Conservation (phyloP, 1,140 invertebrate species). For the Reticulitermes speratus region DNA sequence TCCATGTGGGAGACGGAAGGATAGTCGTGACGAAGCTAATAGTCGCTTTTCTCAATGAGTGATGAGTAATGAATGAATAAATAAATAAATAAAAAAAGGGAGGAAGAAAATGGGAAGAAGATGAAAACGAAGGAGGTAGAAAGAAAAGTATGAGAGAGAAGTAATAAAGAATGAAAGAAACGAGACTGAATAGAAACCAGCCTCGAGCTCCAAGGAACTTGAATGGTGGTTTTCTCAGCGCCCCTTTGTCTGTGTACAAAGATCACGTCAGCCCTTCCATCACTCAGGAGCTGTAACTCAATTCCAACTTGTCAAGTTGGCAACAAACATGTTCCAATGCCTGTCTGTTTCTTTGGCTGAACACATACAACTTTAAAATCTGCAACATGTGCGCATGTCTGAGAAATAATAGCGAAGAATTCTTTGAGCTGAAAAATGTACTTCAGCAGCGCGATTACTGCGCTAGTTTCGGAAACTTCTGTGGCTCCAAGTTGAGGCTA, state of each 20-base stretch:
- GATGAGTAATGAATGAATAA: background rate
- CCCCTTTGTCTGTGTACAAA: conserved; percentile 1
- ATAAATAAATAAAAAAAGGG: background rate
- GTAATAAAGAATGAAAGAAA: too few species aligned
- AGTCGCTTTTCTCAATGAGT: too few species aligned
- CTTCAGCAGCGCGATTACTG: too few species aligned
- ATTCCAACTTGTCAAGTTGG: conserved; percentile 15
- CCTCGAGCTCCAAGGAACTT: too few species aligned
- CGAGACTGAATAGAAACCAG: too few species aligned
- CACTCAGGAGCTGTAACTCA: conserved; percentile 1
- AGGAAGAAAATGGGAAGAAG: background rate
- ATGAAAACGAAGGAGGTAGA: background rate
- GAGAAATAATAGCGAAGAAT: background rate
- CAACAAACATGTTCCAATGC: conserved; percentile 3
- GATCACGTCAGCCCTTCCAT: background rate
- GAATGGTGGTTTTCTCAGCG: too few species aligned
- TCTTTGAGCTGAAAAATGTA: too few species aligned
- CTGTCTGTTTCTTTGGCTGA: background rate
- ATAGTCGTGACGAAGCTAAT: too few species aligned
- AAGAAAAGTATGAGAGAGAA: too few species aligned
- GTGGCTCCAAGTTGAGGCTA: too few species aligned
- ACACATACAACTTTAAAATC: background rate
- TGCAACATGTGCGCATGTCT: background rate
- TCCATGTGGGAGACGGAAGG: too few species aligned
- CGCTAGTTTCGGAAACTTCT: too few species aligned